Evolutionary conservation across 2,888 invertebrate genomes (phyloP).

Genomic region (Limenitis camilla): DNA sequence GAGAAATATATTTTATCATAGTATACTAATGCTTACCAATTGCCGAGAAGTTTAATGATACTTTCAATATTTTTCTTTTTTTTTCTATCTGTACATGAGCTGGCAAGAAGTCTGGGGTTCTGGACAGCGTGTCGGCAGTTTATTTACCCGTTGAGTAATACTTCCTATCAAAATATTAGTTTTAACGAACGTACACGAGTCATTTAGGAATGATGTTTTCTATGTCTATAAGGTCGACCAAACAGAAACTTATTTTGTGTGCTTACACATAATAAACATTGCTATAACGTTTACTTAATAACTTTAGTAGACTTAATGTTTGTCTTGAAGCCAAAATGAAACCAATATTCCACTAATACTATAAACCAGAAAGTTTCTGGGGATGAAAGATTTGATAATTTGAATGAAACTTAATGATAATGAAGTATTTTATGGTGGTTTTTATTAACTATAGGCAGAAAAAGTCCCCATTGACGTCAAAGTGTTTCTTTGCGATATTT

Average conservation of each 20-base stretch:
- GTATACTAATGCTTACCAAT: not conserved
- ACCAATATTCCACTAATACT: too few relatives aligned
- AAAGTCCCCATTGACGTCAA: too few relatives aligned
- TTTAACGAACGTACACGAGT: slow-evolving; percentile 13
- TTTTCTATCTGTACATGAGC: slow-evolving; percentile 25
- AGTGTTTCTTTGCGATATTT: too few relatives aligned
- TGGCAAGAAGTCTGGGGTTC: slow-evolving; percentile 33
- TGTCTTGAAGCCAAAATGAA: too few relatives aligned
- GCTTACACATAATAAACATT: not conserved
- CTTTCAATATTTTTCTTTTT: slow-evolving; percentile 8
- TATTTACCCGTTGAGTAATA: slow-evolving; percentile 31
- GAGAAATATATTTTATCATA: not conserved
- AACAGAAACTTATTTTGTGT: slow-evolving; percentile 7
- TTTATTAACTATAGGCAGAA: too few relatives aligned
- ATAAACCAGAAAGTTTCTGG: too few relatives aligned
- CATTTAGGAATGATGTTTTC: not conserved
- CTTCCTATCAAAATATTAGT: slow-evolving; percentile 28
- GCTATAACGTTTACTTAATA: not conserved
- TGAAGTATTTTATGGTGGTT: too few relatives aligned
- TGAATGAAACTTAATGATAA: too few relatives aligned
- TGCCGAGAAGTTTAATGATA: not conserved
- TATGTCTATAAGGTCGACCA: slow-evolving; percentile 9
- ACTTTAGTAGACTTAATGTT: too few relatives aligned
- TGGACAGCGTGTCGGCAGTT: slow-evolving; percentile 55
- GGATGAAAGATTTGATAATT: too few relatives aligned